Evolutionary conservation across 2,113 vertebrate species (phyloP), one percentile per base, ranked within the genome.

Genomic region (Hucho hucho): DNA sequence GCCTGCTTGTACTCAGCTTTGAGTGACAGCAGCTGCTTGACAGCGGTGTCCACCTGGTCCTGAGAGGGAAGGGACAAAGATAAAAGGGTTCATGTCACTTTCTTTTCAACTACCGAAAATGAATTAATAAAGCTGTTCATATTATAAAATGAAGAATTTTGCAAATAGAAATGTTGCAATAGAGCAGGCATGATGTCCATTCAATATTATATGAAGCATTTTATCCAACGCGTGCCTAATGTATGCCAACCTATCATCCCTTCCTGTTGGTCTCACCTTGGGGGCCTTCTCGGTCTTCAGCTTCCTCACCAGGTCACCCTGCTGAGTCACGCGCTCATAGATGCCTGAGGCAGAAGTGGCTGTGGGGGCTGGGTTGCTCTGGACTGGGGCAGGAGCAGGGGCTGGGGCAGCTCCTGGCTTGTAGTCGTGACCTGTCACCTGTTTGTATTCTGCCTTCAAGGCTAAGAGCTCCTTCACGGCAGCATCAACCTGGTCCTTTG

Each of bases 401-500:
- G 75, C 70, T 73, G 83, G 9, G 92, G 88, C 12, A 88, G 83
- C 74, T 89, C 94, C 96, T 32, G 95, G 95, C 70, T 95, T 97
- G 79, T 98, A 98, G 0, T 98, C 97, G 78, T 96, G 94, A 13
- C 97, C 96, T 0, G 94, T 96, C 75, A 88, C 89, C 77, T 94
- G 92, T 80, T 97, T 98, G 75, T 95, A 98, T 70, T 97, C 95
- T 6, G 92, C 93, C 91, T 99, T 98, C 78, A 97, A 82, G 24
- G 90, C 86, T 59, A 99, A 85, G 25, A 99, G 93, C 20, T 93
- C 89, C 66, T 97, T 96, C 43, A 99, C 94, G 37, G 96, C 96
- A 59, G 91, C 89, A 69, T 98, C 97, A 5, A 96, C 75, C 59
- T 97, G 95, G 71, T 97, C 95, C 87, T 98, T 94, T 3, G 86